phyloP scores from a whole-genome alignment of 2,113 vertebrate species.

The Thalassarche chlororhynchos region DNA sequence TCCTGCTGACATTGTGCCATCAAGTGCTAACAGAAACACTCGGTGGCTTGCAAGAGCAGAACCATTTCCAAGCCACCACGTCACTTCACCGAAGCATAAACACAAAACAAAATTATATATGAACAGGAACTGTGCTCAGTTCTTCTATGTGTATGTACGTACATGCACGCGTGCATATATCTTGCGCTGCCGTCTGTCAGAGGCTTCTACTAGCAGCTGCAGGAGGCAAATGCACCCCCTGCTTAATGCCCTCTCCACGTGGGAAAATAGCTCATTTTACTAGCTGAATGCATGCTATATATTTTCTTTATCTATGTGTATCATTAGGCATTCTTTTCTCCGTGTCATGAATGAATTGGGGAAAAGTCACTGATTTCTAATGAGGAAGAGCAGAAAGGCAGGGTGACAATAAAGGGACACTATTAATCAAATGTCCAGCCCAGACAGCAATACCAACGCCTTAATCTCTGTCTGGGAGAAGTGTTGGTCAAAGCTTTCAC shows the following conservation, averaged over 20 bases:
- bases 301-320: background rate
- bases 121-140: background rate
- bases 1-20: background rate
- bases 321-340: slow-evolving; percentile 44
- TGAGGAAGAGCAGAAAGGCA: slow-evolving; percentile 25
- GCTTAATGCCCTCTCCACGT: background rate
- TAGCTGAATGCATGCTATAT: background rate
- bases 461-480: slow-evolving; percentile 25
- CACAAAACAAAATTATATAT: background rate
- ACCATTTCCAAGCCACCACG: background rate
- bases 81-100: background rate
- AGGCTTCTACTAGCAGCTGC: background rate
- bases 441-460: background rate
- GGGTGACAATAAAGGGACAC: background rate
- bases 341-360: background rate
- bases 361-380: slow-evolving; percentile 50
- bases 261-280: slow-evolving; percentile 10
- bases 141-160: rapidly evolving
- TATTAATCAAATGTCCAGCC: background rate
- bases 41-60: background rate
- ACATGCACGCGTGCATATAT: rapidly evolving
- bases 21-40: background rate
- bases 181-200: background rate
- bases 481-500: background rate
- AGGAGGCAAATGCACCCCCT: background rate